phyloP scores from a whole-genome alignment of 2,888 invertebrate genomes.

The Plemyria rubiginata region DNA sequence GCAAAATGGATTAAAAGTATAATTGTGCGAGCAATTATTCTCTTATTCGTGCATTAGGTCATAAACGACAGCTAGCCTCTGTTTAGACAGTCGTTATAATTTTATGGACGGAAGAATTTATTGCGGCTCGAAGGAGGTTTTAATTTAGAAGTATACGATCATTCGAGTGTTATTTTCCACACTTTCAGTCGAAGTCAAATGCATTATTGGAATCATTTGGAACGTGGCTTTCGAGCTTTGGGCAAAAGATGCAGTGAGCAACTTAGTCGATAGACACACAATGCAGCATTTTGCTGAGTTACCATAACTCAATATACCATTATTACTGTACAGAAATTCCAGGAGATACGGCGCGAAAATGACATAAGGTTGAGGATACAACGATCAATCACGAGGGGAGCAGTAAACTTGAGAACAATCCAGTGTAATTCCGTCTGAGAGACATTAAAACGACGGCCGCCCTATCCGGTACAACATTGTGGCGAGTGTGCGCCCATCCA shows the following conservation, averaged over 20 bases:
- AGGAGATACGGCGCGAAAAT: constrained; percentile 78
- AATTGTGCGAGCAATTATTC: constrained; percentile 55
- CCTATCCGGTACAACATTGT: constrained; percentile 85
- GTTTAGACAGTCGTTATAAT: constrained; percentile 80
- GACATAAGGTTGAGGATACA: constrained; percentile 83
- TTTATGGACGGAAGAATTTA: constrained; percentile 80
- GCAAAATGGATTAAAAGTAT: constrained; percentile 57
- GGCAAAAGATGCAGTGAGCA: constrained; percentile 23
- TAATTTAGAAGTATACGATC: constrained; percentile 77
- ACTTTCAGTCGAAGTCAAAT: constrained; percentile 51
- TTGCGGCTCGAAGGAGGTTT: constrained; percentile 69
- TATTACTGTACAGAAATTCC: constrained; percentile 79
- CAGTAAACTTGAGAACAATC: constrained; percentile 84
- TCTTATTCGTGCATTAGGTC: constrained; percentile 68
- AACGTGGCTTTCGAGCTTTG: constrained; percentile 28
- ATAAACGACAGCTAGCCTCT: constrained; percentile 77
- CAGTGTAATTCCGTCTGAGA: constrained; percentile 84
- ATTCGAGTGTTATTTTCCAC: constrained; percentile 75
- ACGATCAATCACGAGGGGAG: constrained; percentile 82
- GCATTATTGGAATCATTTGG: constrained; percentile 23
- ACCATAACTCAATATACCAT: constrained; percentile 77
- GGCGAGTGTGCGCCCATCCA: constrained; percentile 53
- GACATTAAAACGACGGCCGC: constrained; percentile 84
- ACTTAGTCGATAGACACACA: constrained; percentile 39
- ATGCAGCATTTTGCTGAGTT: constrained; percentile 66